Conservation (phyloP, 2,113 vertebrate genomes). For the Anseranas semipalmata region DNA sequence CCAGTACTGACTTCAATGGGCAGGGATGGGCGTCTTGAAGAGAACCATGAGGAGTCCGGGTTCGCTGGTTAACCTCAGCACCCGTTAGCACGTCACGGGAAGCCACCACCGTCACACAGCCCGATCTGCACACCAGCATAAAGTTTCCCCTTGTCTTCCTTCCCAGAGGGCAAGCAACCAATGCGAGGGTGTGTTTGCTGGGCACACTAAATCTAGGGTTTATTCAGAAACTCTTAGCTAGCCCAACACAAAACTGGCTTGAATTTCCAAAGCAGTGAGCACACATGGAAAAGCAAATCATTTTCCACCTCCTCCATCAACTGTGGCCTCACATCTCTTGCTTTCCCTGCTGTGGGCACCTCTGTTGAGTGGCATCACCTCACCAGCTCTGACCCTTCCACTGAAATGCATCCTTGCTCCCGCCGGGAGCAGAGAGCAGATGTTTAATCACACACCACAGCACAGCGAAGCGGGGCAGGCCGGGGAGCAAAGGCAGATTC, state of each 20-base stretch:
- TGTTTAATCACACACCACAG: neutral
- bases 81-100: neutral
- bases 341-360: neutral
- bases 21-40: neutral
- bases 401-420: neutral
- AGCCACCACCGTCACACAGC: neutral
- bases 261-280: neutral
- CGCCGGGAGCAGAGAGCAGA: neutral
- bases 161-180: neutral
- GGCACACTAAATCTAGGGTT: neutral
- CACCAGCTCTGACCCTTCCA: neutral
- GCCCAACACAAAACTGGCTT: neutral
- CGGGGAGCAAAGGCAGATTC: neutral
- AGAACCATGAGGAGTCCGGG: neutral
- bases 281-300: neutral
- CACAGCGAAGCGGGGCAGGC: neutral
- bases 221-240: neutral
- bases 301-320: neutral
- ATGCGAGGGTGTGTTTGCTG: accelerated
- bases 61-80: neutral
- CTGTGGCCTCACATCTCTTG: neutral
- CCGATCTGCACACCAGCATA: accelerated
- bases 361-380: neutral
- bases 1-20: neutral
- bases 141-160: neutral